Evolutionary conservation across 2,113 vertebrate genomes (phyloP).

Genomic region (Canis aureus): DNA sequence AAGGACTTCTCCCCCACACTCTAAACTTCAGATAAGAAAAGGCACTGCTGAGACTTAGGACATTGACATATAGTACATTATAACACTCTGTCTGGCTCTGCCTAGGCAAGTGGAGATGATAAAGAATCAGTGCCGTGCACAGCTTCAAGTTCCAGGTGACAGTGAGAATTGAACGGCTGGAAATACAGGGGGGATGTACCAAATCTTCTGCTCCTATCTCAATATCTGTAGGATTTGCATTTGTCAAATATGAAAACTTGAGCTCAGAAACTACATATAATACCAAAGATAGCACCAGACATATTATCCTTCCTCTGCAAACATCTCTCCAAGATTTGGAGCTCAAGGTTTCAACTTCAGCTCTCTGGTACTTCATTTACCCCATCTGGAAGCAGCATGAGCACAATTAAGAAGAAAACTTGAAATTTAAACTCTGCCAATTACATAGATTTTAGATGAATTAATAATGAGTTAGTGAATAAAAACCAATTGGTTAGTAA

Average conservation of each 20-base stretch:
- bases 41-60: background rate
- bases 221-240: conserved; percentile 65
- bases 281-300: conserved; percentile 47
- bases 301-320: conserved; percentile 4
- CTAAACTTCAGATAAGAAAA: conserved; percentile 69
- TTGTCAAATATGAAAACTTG: conserved; percentile 72
- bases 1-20: background rate
- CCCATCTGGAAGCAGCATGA: background rate
- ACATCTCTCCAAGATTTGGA: background rate
- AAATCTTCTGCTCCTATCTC: conserved; percentile 52
- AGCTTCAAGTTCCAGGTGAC: conserved; percentile 55
- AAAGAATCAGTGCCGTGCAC: background rate
- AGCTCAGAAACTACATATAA: conserved; percentile 3
- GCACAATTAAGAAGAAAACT: background rate
- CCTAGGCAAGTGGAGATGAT: conserved; percentile 53
- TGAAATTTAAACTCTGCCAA: background rate
- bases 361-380: background rate
- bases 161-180: conserved; percentile 19
- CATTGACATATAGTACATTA: conserved; percentile 54
- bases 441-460: background rate
- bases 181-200: background rate
- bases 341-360: background rate
- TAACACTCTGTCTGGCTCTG: conserved; percentile 60
- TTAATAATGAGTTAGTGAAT: background rate
- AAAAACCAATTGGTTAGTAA: background rate